Percentiles rank a stretch among this genome's conserved stretches.
Conservation (phyloP, 2,797 vertebrate species). For the Philypnodon macrostomus region DNA sequence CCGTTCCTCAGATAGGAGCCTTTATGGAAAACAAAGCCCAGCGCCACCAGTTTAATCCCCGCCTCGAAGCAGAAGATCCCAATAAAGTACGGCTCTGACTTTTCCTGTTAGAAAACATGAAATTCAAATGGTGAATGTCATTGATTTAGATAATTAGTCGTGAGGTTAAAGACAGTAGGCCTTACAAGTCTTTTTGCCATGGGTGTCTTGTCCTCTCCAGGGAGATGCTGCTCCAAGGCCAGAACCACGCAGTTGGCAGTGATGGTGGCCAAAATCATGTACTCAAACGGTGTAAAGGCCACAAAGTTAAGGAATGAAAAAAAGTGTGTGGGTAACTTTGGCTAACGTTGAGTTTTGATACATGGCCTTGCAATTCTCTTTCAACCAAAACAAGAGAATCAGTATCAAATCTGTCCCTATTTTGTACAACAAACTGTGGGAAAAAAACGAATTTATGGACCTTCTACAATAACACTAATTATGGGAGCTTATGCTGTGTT, state of each 20-base stretch:
- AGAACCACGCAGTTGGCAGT: constrained; percentile 98
- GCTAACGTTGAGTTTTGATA: background rate
- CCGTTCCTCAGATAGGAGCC: constrained; percentile 97
- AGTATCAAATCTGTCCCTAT: no score
- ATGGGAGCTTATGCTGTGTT: no score
- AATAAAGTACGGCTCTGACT: constrained; percentile 97
- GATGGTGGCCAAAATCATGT: constrained; percentile 98
- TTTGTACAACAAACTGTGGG: no score
- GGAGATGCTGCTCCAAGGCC: constrained; percentile 95
- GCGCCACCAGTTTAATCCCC: constrained; percentile 94
- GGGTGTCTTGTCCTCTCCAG: constrained; percentile 96
- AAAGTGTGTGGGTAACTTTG: background rate
- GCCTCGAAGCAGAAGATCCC: constrained; percentile 99
- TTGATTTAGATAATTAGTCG: background rate
- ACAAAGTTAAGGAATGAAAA: constrained; percentile 80
- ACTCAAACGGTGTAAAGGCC: constrained; percentile 91
- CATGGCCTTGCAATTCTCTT: background rate
- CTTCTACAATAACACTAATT: no score
- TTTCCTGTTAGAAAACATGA: constrained; percentile 79
- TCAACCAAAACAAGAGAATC: background rate
- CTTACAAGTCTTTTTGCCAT: constrained; percentile 97
- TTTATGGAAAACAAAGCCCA: constrained; percentile 98
- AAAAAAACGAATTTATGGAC: no score
- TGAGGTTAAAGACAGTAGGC: constrained; percentile 4
- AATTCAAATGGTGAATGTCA: background rate